Conservation (phyloP, 2,113 vertebrate genomes). For the Megaceryle torquata region DNA sequence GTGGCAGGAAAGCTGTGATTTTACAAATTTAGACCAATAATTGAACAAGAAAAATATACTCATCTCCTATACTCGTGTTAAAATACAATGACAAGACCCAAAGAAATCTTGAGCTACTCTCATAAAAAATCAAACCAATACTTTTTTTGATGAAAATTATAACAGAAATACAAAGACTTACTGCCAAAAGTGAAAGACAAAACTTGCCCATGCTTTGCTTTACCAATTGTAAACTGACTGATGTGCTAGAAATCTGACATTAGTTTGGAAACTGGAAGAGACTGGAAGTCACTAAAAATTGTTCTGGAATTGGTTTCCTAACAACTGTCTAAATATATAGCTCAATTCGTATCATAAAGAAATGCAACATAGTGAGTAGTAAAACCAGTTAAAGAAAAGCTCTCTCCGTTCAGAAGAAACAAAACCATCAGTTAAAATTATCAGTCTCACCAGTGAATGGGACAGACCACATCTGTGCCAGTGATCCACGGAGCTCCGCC, state of each 20-base stretch:
- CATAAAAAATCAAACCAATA: neutral
- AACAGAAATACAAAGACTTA: neutral
- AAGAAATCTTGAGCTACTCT: neutral
- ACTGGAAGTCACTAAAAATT: neutral
- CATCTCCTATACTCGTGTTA: neutral
- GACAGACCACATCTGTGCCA: accelerated
- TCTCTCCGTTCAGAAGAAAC: neutral
- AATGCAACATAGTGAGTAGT: neutral
- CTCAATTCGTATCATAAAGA: neutral
- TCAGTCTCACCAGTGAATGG: accelerated
- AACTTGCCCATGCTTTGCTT: neutral
- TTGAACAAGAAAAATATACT: neutral
- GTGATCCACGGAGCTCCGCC: accelerated
- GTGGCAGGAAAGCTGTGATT: neutral
- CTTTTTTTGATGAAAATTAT: neutral
- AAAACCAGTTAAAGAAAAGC: neutral
- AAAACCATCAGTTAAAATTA: neutral
- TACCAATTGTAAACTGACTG: neutral
- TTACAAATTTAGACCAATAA: neutral
- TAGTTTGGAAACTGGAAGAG: neutral
- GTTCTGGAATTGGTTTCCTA: neutral
- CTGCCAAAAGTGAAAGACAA: neutral
- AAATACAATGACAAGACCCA: neutral
- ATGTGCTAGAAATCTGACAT: neutral
- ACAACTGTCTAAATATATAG: neutral